Evolutionary conservation across 2,888 invertebrate genomes (phyloP), one percentile per base, ranked within the genome.

Genomic region (Noctua comes): DNA sequence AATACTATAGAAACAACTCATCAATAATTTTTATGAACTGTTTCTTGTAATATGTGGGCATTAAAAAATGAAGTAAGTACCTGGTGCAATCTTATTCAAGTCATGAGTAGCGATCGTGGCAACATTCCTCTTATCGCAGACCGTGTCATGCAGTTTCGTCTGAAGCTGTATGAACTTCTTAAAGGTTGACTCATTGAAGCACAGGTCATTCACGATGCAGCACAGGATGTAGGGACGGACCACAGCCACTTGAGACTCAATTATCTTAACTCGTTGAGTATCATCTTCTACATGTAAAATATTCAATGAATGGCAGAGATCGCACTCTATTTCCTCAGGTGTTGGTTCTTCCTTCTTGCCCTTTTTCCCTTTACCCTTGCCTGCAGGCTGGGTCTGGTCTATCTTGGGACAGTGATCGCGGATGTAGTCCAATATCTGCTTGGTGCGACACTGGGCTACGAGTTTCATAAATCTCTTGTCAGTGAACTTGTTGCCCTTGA

Each of bases 31-130:
- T 18, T 8, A 21, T 65, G 7, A 40, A 65, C 13, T 65, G 24
- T 11, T n/a, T 27, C 10, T 59, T 36, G 5, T 36, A 36, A 36
- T 36, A 36, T 36, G n/a, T n/a, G n/a, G n/a, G 7, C 27, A 27
- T 7, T 31, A 59, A 59, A 31, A 59, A 27, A 2, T 59, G 10
- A 18, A 31, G 31, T 31, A 62, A 62, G 18, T 62, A 98, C 97
- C 95, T 95, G 97, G 92, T 57, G 97, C 94, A 81, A 98, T 95
- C 89, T 97, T 97, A 64, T 95, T 96, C 84, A 98, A 94, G 92
- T 99, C 98, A 93, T 99, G 99, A 0, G 98, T 99, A 6, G 98
- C 99, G 79, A 99, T 98, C 0, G 98, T 98, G 0, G 98, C 98
- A 1, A 97, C 95, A 89, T 98, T 98, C 87, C 99, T 96, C 91